Evolutionary conservation across 2,797 vertebrate species (phyloP).

Genomic region (Cossypha polioptera): DNA sequence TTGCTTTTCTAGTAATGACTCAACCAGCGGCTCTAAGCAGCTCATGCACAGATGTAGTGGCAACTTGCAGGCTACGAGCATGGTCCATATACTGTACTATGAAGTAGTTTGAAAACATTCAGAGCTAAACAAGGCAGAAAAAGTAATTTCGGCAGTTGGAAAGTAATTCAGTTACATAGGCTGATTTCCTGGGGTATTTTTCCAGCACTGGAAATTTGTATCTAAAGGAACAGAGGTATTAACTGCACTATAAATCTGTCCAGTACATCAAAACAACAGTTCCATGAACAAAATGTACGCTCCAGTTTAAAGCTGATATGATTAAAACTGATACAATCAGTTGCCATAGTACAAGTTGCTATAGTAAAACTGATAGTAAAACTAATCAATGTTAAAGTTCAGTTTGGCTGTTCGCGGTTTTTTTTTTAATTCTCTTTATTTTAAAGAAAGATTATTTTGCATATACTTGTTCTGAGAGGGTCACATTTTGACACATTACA

Average conservation of each 20-base stretch:
- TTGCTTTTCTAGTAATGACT: not conserved
- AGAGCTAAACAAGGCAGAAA: not conserved
- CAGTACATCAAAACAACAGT: not conserved
- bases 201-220: not conserved
- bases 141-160: not conserved
- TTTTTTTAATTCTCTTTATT: not conserved
- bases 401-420: rapidly evolving
- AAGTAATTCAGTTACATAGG: not conserved
- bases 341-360: not conserved
- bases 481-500: not conserved
- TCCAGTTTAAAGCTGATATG: not conserved
- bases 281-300: not conserved
- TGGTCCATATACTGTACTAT: not conserved
- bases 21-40: not conserved
- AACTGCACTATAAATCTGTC: not conserved
- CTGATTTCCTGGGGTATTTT: not conserved
- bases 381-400: not conserved
- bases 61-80: not conserved
- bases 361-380: not conserved
- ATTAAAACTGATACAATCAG: not conserved
- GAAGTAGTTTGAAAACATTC: not conserved
- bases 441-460: not conserved
- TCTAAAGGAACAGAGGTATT: not conserved
- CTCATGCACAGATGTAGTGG: not conserved
- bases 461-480: not conserved